These are phyloP conservation scores for Chironomus tentans DNA, from an alignment of 2,888 invertebrate genomes.

Conservation along the genomic window DNA sequence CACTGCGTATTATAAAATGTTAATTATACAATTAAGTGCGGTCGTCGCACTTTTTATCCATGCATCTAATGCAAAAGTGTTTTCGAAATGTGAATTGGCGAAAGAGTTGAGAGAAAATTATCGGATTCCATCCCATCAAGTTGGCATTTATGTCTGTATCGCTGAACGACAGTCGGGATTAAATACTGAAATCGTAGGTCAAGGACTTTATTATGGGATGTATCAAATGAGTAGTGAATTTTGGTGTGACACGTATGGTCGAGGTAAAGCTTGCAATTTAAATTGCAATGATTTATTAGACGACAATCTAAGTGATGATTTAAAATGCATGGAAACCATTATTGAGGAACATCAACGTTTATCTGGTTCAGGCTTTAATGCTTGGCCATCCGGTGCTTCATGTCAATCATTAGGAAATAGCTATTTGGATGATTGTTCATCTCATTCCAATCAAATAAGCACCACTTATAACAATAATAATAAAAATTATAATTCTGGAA, in stretches of 20 bases:
- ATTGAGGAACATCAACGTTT: slow-evolving; percentile 58
- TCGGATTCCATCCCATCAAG: slow-evolving; percentile 45
- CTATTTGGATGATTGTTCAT: slow-evolving; percentile 37
- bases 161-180: slow-evolving; percentile 60
- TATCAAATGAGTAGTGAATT: slow-evolving; percentile 64
- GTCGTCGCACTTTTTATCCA: not conserved
- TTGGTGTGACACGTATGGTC: slow-evolving; percentile 53
- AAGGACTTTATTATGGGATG: slow-evolving; percentile 60
- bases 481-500: not conserved
- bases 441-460: slow-evolving; percentile 10
- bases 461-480: not conserved
- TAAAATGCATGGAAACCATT: slow-evolving; percentile 54
- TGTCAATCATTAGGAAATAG: slow-evolving; percentile 35
- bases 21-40: not conserved
- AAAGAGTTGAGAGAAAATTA: slow-evolving; percentile 47
- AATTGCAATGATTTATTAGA: slow-evolving; percentile 54
- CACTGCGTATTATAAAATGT: slow-evolving; percentile 1
- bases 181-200: slow-evolving; percentile 54
- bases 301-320: slow-evolving; percentile 61
- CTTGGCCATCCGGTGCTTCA: slow-evolving; percentile 39
- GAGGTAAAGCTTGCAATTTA: slow-evolving; percentile 52
- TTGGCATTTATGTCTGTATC: slow-evolving; percentile 61
- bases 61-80: slow-evolving; percentile 42
- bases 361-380: slow-evolving; percentile 59
- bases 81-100: slow-evolving; percentile 62